phyloP scores from a whole-genome alignment of 2,888 invertebrate species.

The Candidula unifasciata region DNA sequence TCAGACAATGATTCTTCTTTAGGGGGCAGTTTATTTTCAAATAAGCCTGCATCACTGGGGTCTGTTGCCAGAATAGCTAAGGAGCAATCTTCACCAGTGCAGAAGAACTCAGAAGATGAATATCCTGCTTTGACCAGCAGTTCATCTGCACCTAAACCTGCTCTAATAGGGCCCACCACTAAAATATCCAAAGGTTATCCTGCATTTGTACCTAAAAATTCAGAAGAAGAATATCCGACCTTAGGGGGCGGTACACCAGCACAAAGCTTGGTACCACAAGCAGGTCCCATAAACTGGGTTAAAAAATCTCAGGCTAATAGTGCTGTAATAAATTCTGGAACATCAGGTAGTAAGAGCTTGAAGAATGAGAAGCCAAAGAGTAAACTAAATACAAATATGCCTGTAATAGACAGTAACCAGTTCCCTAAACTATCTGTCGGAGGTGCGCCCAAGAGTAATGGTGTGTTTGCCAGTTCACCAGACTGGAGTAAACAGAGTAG shows the following conservation, averaged over 20 bases:
- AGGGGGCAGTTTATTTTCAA: neutral
- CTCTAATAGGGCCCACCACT: slow-evolving; percentile 25
- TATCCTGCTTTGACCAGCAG: slow-evolving; percentile 52
- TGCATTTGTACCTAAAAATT: slow-evolving; percentile 28
- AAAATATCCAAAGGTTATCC: slow-evolving; percentile 22
- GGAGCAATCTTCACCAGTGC: slow-evolving; percentile 26
- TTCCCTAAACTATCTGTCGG: slow-evolving; percentile 50
- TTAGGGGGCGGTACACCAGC: slow-evolving; percentile 17
- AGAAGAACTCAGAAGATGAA: slow-evolving; percentile 56
- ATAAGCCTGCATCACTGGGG: slow-evolving; percentile 39
- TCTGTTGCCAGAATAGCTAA: slow-evolving; percentile 10
- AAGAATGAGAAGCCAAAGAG: slow-evolving; percentile 8
- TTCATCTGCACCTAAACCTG: slow-evolving; percentile 22
- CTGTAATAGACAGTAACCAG: slow-evolving; percentile 50
- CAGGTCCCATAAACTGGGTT: slow-evolving; percentile 13
- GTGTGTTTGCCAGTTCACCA: slow-evolving; percentile 16
- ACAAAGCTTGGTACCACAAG: slow-evolving; percentile 35
- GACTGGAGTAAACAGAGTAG: slow-evolving; percentile 50
- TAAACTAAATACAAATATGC: slow-evolving; percentile 27
- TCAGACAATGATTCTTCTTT: neutral
- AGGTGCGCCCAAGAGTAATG: neutral
- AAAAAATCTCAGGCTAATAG: slow-evolving; percentile 21
- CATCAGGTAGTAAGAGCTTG: neutral
- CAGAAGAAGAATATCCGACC: slow-evolving; percentile 60
- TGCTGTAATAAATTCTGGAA: neutral